Conservation (phyloP, 2,888 invertebrate genomes). For the Geophilus truncorum region DNA sequence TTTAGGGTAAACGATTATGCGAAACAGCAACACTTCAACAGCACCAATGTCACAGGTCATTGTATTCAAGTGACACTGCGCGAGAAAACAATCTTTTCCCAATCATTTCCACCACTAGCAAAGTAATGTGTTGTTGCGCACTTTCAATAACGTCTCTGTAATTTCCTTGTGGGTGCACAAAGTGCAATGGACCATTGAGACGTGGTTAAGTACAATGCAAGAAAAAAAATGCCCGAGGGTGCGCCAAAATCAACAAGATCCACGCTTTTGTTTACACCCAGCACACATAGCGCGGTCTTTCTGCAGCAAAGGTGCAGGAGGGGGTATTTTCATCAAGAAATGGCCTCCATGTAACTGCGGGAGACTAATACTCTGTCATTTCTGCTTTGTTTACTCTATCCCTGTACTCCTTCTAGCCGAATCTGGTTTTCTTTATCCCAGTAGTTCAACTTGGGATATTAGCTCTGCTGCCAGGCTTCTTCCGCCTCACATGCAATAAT, state of each 20-base stretch:
- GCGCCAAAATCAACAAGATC: neutral
- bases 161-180: too few species aligned
- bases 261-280: neutral
- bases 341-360: neutral
- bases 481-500: neutral
- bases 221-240: neutral
- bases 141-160: too few species aligned
- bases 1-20: too few species aligned
- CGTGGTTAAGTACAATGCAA: neutral
- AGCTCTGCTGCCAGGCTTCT: neutral
- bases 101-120: too few species aligned
- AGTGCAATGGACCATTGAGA: too few species aligned
- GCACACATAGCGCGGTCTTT: neutral
- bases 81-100: too few species aligned
- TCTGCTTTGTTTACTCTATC: neutral
- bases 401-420: neutral
- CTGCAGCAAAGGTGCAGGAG: neutral
- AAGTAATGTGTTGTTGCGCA: too few species aligned
- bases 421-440: neutral
- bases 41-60: too few species aligned
- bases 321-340: neutral
- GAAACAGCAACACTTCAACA: too few species aligned
- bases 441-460: neutral
- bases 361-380: neutral
- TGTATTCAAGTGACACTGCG: too few species aligned